A percentile compares a stretch with the other conserved stretches of the same genome.
These are phyloP conservation scores for Zosterops pallidus DNA, from an alignment of 2,113 vertebrate species.

Conservation along the genomic window DNA sequence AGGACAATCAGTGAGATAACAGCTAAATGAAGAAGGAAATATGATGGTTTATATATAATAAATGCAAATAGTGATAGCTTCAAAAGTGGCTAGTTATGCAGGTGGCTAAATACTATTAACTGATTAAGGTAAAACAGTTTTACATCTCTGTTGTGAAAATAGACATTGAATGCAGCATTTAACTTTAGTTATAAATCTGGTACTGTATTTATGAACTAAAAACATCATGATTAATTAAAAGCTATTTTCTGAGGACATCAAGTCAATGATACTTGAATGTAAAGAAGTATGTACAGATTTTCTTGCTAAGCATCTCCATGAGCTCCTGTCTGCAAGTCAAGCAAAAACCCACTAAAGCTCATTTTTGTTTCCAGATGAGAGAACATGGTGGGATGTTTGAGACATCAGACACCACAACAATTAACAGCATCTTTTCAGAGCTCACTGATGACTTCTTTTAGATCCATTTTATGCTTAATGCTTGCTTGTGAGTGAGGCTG, in stretches of 20 bases:
- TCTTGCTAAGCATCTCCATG: background rate
- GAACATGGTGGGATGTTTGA: background rate
- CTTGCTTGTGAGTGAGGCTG: background rate
- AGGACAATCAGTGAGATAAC: background rate
- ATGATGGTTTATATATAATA: background rate
- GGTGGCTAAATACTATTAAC: background rate
- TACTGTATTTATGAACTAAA: background rate
- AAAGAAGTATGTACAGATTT: background rate
- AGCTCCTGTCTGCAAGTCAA: slow-evolving; percentile 1
- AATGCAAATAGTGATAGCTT: background rate
- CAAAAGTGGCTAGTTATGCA: background rate
- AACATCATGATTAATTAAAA: background rate
- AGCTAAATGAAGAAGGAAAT: background rate
- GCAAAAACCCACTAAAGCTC: background rate
- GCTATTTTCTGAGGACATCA: background rate
- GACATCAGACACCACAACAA: background rate
- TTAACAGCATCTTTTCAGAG: background rate
- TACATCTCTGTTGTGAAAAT: background rate
- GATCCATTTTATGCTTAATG: background rate
- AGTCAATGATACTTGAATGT: background rate
- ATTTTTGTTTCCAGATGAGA: background rate
- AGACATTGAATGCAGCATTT: background rate
- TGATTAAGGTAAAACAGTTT: background rate
- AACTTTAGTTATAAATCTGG: background rate
- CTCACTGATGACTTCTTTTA: background rate